A percentile compares a stretch with the other conserved stretches of the same genome.
phyloP scores from a whole-genome alignment of 2,888 invertebrate species.

The Galeruca laticollis region DNA sequence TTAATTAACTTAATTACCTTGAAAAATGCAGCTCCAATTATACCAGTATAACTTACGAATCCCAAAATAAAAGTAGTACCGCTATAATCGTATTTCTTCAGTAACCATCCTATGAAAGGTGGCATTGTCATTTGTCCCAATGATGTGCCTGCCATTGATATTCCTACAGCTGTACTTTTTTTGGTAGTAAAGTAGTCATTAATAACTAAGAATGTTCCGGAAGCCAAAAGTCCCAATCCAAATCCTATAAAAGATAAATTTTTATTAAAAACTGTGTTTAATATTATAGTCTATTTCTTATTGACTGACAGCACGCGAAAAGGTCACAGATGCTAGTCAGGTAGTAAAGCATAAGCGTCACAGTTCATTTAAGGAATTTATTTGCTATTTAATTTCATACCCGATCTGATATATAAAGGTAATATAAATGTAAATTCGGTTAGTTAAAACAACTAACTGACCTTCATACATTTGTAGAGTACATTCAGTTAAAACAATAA shows the following conservation, averaged over 20 bases:
- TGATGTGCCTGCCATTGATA: conserved; percentile 82
- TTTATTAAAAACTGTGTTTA: too few relatives aligned
- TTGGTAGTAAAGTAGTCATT: conserved; percentile 77
- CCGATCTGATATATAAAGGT: too few relatives aligned
- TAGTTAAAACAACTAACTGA: too few relatives aligned
- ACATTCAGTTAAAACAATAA: too few relatives aligned
- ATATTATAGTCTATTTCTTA: too few relatives aligned
- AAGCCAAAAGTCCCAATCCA: conserved; percentile 79
- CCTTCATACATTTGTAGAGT: too few relatives aligned
- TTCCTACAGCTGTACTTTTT: conserved; percentile 80
- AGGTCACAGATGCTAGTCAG: too few relatives aligned
- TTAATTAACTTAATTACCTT: conserved; percentile 67
- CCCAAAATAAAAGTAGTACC: conserved; percentile 76
- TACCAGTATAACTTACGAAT: conserved; percentile 73
- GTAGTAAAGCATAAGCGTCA: too few relatives aligned
- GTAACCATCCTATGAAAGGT: conserved; percentile 75
- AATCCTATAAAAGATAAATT: conserved; percentile 68
- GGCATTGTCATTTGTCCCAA: conserved; percentile 82
- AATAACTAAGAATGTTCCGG: conserved; percentile 78
- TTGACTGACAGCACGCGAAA: too few relatives aligned
- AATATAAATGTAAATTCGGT: too few relatives aligned
- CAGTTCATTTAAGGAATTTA: too few relatives aligned
- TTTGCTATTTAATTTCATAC: too few relatives aligned
- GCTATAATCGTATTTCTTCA: conserved; percentile 75
- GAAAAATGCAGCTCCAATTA: conserved; percentile 65